Evolutionary conservation across 2,888 invertebrate species (phyloP), one percentile per base, ranked within the genome.

Genomic region (Odontocerum albicorne): DNA sequence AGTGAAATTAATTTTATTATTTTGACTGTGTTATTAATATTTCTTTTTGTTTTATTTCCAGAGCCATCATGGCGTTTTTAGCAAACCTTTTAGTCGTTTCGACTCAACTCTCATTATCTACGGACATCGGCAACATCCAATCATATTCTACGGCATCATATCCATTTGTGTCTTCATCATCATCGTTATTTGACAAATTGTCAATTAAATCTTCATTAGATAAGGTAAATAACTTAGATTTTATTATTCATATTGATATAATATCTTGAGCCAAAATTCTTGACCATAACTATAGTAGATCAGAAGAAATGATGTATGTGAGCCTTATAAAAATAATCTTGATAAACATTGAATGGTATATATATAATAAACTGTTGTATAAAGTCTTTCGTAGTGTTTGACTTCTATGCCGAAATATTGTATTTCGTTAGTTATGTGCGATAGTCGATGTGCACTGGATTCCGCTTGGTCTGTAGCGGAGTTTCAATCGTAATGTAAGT

Each of bases 21-120:
- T 10, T 4, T 27, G 27, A n/a, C n/a, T n/a, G n/a, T 27, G 27
- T 2, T 17, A 33, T 19, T 32, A 15, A 31, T 32, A 12, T 45
- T 8, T 44, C 27, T 17, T 39, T 10, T 27, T 52, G 20, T 36
- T 45, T 27, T 43, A 15, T 69, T 85, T 83, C 61, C 81, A 91
- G 90, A 78, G 90, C 90, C 90, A 86, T 66, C 71, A 90, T 91
- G 90, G 90, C 90, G 83, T 80, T 83, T 79, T 74, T 74, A 74
- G 72, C 79, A 80, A 81, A 80, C 80, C 79, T 72, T 74, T 80
- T 79, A 75, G 79, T 80, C 78, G 79, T 76, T 72, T 77, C 82
- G 82, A 84, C 77, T 80, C 75, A 76, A 77, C 73, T 75, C 67
- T 69, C 75, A 75, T 67, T 69, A 68, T 64, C 68, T 66, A 64